phyloP scores from a whole-genome alignment of 2,888 invertebrate species.

The Branchellion lobata region DNA sequence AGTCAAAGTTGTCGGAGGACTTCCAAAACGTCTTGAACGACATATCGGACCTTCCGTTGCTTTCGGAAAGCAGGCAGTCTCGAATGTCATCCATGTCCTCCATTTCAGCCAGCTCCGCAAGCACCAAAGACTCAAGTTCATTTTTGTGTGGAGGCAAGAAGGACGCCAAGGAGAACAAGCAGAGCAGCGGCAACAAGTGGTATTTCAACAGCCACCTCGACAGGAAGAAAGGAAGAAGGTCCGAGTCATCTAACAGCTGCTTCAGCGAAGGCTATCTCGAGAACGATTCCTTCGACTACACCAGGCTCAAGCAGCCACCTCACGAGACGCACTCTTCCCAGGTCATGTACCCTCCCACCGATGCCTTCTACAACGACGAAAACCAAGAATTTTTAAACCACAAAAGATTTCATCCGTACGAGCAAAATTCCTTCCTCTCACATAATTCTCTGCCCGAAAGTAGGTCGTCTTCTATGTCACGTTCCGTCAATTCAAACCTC shows the following conservation, averaged over 20 bases:
- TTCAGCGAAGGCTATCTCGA: slow-evolving; percentile 30
- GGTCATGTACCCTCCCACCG: slow-evolving; percentile 23
- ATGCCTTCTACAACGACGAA: slow-evolving; percentile 4
- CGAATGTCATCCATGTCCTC: slow-evolving; percentile 33
- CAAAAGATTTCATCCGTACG: background rate
- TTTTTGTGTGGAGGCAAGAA: background rate
- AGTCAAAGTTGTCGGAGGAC: slow-evolving; percentile 28
- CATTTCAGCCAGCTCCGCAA: slow-evolving; percentile 14
- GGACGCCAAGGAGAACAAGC: background rate
- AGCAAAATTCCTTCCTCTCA: background rate
- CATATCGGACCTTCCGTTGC: slow-evolving; percentile 31
- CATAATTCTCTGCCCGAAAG: slow-evolving; percentile 35
- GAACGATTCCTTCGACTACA: background rate
- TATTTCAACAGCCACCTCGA: slow-evolving; percentile 7
- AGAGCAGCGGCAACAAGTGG: background rate
- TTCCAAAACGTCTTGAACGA: slow-evolving; percentile 34
- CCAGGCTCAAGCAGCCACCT: background rate
- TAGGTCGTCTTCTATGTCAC: slow-evolving; percentile 36
- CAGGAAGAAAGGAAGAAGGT: slow-evolving; percentile 3
- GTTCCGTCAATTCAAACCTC: slow-evolving; percentile 28
- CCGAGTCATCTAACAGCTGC: slow-evolving; percentile 37
- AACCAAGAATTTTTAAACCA: background rate
- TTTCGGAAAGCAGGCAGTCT: slow-evolving; percentile 39
- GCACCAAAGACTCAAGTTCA: background rate
- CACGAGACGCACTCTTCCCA: slow-evolving; percentile 32